A percentile compares a stretch with the other conserved stretches of the same genome.
Evolutionary conservation across 2,888 invertebrate species (phyloP).

Genomic region (Dasysyrphus tricinctus): DNA sequence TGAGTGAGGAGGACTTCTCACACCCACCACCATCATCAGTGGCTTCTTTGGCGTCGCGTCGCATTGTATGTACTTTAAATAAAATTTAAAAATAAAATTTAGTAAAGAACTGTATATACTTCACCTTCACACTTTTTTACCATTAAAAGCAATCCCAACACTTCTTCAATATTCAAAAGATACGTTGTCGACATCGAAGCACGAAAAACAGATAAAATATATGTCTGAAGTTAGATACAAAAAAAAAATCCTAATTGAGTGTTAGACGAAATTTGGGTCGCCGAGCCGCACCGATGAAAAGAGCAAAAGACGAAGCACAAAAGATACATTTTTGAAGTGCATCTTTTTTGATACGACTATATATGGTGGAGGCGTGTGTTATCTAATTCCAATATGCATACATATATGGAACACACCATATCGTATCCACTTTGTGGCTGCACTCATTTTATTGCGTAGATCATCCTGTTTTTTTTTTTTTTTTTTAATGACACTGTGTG

Average conservation of each 20-base stretch:
- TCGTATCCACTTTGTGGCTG: conserved; percentile 57
- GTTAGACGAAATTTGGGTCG: conserved; percentile 70
- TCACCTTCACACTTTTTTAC: conserved; percentile 50
- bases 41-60: conserved; percentile 12
- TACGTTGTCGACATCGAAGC: not conserved
- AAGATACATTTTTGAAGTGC: conserved; percentile 43
- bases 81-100: not conserved
- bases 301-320: conserved; percentile 37
- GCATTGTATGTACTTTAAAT: conserved; percentile 24
- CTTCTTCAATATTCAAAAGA: conserved; percentile 21
- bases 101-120: not conserved
- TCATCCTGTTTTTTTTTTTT: conserved; percentile 44
- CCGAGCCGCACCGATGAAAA: conserved; percentile 52
- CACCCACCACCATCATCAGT: conserved; percentile 37
- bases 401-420: conserved; percentile 54
- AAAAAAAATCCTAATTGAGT: conserved; percentile 71
- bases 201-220: conserved; percentile 15
- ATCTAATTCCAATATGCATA: conserved; percentile 41
- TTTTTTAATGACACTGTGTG: conserved; percentile 26
- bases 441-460: conserved; percentile 57
- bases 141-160: conserved; percentile 22
- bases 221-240: conserved; percentile 40
- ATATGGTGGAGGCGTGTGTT: conserved; percentile 52
- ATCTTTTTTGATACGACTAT: not conserved
- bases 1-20: conserved; percentile 59